These are phyloP conservation scores for Urechis unicinctus DNA, from an alignment of 2,888 invertebrate species.

Conservation along the genomic window DNA sequence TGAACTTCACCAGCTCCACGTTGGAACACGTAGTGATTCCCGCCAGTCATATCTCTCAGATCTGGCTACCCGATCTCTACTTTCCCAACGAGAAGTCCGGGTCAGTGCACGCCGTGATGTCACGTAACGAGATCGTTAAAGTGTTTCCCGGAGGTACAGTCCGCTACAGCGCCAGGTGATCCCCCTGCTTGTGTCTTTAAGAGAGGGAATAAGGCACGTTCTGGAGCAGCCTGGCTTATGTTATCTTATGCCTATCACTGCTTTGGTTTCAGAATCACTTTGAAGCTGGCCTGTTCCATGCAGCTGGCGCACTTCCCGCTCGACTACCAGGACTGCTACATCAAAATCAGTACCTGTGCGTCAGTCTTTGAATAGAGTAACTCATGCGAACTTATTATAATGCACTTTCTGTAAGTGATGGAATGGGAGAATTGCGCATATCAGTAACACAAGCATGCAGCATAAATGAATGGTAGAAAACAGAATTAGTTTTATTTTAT, in stretches of 20 bases:
- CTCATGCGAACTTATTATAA: too few species aligned
- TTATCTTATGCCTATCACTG: too few species aligned
- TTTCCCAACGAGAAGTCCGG: constrained; percentile 21
- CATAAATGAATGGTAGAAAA: too few species aligned
- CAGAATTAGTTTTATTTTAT: too few species aligned
- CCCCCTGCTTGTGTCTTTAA: neutral
- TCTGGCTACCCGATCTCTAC: constrained; percentile 22
- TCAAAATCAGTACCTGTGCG: constrained; percentile 22
- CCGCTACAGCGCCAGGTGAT: constrained; percentile 15
- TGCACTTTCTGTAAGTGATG: too few species aligned
- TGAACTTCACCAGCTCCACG: constrained; percentile 9
- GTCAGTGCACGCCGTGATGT: constrained; percentile 12
- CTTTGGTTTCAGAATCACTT: constrained; percentile 18
- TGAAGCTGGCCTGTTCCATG: constrained; percentile 18
- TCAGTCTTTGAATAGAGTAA: neutral
- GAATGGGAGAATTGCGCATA: too few species aligned
- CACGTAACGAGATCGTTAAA: constrained; percentile 16
- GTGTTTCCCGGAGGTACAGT: constrained; percentile 18
- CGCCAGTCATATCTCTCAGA: constrained; percentile 3
- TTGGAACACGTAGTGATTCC: constrained; percentile 1
- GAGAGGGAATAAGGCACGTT: too few species aligned
- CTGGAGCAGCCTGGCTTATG: too few species aligned
- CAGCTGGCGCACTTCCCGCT: constrained; percentile 18
- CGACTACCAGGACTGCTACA: constrained; percentile 19
- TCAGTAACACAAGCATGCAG: too few species aligned